These are phyloP conservation scores for Capreolus pygargus DNA, from an alignment of 2,113 vertebrate species.

Conservation along the genomic window DNA sequence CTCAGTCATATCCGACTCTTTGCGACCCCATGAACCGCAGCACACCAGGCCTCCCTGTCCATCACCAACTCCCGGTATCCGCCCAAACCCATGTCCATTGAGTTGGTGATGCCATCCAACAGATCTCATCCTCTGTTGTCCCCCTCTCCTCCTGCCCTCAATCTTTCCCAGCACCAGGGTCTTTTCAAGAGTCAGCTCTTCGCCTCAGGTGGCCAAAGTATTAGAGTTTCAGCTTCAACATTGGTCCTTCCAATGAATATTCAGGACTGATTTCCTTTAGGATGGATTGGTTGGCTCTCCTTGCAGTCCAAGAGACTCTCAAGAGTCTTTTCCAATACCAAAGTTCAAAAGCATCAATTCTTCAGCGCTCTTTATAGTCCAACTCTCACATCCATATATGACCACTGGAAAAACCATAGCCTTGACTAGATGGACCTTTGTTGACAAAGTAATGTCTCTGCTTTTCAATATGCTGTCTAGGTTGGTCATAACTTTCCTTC, in stretches of 20 bases:
- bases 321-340: background rate
- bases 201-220: background rate
- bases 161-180: background rate
- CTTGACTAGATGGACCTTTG: background rate
- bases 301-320: background rate
- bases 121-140: background rate
- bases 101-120: background rate
- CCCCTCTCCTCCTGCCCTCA: background rate
- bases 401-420: background rate
- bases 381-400: background rate
- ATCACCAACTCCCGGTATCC: background rate
- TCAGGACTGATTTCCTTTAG: background rate
- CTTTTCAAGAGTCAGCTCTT: background rate
- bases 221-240: background rate
- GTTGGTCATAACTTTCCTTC: background rate
- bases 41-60: background rate
- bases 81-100: background rate
- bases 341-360: background rate
- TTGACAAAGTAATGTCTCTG: background rate
- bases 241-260: background rate
- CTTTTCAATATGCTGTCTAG: background rate
- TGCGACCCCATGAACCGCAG: background rate
- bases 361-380: background rate
- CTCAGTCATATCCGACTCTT: background rate
- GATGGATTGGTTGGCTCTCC: background rate